Evolutionary conservation across 2,113 vertebrate species (phyloP).

Genomic region (Lamprologus ornatipinnis): DNA sequence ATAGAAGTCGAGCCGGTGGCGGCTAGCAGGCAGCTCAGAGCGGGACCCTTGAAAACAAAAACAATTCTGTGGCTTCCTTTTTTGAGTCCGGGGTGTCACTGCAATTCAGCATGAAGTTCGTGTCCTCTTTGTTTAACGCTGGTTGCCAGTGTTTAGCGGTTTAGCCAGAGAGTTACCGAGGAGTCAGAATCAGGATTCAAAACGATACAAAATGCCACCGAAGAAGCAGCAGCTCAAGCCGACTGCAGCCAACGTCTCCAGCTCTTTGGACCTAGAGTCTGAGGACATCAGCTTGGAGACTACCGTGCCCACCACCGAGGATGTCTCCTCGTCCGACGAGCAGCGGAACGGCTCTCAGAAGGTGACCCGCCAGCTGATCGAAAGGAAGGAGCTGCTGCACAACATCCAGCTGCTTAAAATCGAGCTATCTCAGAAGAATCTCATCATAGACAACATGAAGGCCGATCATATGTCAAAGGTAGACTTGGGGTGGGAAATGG

Average conservation of each 20-base stretch:
- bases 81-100: rapidly evolving
- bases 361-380: conserved; percentile 87
- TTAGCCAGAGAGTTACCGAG: background rate
- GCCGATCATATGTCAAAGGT: conserved; percentile 91
- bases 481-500: background rate
- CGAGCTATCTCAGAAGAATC: conserved; percentile 89
- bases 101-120: background rate
- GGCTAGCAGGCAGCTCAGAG: conserved; percentile 11
- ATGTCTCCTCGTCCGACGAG: conserved; percentile 93
- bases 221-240: conserved; percentile 67
- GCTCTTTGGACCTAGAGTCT: conserved; percentile 90
- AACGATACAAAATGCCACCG: conserved; percentile 72
- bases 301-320: conserved; percentile 88
- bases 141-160: background rate
- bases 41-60: conserved; percentile 56
- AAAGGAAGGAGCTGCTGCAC: conserved; percentile 89
- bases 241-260: conserved; percentile 79
- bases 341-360: conserved; percentile 74
- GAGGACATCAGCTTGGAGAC: conserved; percentile 97
- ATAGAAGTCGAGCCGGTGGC: background rate
- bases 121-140: rapidly evolving
- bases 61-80: background rate
- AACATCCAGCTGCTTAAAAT: conserved; percentile 88
- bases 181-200: background rate
- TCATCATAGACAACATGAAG: conserved; percentile 93